Percentiles rank a stretch among this genome's conserved stretches.
These are phyloP conservation scores for Coenonympha glycerion DNA, from an alignment of 2,888 invertebrate genomes.

Conservation along the genomic window DNA sequence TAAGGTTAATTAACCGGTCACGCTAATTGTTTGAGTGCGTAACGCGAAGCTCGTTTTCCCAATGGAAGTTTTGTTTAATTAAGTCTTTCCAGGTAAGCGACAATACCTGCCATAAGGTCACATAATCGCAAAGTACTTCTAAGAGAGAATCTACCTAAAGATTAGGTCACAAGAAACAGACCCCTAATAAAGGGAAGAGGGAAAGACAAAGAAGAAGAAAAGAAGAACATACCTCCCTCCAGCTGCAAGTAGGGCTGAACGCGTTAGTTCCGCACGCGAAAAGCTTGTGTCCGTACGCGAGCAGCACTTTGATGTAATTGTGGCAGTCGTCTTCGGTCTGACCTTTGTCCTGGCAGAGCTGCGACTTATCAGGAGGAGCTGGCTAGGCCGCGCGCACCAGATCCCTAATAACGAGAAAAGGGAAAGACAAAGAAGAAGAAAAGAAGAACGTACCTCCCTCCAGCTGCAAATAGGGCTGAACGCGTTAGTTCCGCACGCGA, in stretches of 20 bases:
- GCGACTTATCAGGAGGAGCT: slow-evolving; percentile 80
- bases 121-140: not conserved
- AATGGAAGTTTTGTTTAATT: slow-evolving; percentile 3
- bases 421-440: no score
- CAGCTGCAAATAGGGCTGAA: slow-evolving; percentile 92
- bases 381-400: slow-evolving; percentile 86
- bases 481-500: slow-evolving; percentile 94
- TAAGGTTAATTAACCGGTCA: slow-evolving; percentile 12
- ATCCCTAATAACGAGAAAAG: no score
- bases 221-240: slow-evolving; percentile 87
- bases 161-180: no score
- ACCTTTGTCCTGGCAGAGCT: slow-evolving; percentile 89
- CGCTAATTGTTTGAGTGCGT: slow-evolving; percentile 8
- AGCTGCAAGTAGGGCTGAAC: slow-evolving; percentile 90
- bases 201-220: no score
- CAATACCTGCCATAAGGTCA: not conserved
- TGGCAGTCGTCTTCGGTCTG: slow-evolving; percentile 90
- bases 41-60: slow-evolving; percentile 3
- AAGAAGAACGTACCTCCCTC: slow-evolving; percentile 86
- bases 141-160: no score
- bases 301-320: slow-evolving; percentile 90
- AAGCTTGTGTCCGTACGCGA: slow-evolving; percentile 84
- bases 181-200: no score
- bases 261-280: slow-evolving; percentile 95
- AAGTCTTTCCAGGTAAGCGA: not conserved